Evolutionary conservation across 2,888 invertebrate species (phyloP), one percentile per base, ranked within the genome.

Genomic region (Bombylius major): DNA sequence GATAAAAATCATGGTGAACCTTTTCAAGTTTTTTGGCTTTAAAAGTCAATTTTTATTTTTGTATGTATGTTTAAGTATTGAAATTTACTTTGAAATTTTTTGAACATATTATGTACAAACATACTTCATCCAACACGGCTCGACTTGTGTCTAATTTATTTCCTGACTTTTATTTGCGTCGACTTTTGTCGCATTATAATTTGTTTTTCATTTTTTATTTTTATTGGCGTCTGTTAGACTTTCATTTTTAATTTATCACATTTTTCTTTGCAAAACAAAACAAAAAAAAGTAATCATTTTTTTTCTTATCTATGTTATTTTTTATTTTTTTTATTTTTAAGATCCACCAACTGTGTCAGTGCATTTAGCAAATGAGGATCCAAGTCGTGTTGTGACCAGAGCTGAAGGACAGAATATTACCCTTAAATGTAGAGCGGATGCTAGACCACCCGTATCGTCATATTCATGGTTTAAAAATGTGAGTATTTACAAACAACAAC

Each of bases 381-480:
- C 81, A 34, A 78, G 82, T 60, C 75, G 82, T 1, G 72, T 83
- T 47, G 74, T 81, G 62, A 74, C 72, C 57, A 67, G 72, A 59
- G 69, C 74, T 60, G 90, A 91, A 75, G 89, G 87, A 50, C 85
- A 86, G 63, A 85, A 87, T 64, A 83, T 89, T 53, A 84, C 83
- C 65, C 78, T 91, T 54, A 79, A 84, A 54, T 92, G 91, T 69
- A 84, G 87, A 61, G 84, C 87, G 34, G 82, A 84, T 62, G 86
- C 90, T 48, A 83, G 86, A 60, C 91, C 91, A 12, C 79, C 82
- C 48, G 83, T 87, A 12, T 80, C 80, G 62, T 83, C 81, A 65
- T 86, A 85, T 70, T 81, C 82, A 53, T 91, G 90, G 82, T 88
- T 86, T 69, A 87, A 85, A 70, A 83, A 88, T 77, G 90, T 90